Evolutionary conservation across 2,113 vertebrate species (phyloP), one percentile per base, ranked within the genome.

Genomic region (Maccullochella peelii): DNA sequence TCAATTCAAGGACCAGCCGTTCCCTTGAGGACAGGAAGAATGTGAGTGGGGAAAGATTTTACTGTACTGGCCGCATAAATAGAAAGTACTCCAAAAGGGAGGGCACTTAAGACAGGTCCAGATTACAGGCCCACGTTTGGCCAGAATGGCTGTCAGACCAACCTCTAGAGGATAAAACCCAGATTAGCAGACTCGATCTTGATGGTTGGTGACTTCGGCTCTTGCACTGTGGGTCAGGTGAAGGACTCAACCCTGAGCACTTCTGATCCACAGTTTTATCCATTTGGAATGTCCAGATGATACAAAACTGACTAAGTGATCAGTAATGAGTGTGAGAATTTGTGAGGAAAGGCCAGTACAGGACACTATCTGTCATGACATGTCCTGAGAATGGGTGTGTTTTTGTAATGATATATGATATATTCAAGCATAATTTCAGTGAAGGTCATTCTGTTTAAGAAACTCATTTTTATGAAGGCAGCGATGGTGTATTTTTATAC

Each of bases 381-480:
- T 59, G 33, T 59, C 30, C 50, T 33, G 21, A 36, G 20, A 58
- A 75, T 42, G 9, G 40, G 74, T 70, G 63, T 54, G 21, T 40
- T 70, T 67, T 36, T 20, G 27, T 23, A 18, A 40, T 68, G 40
- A 61, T 81, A 77, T 33, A 71, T 27, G 40, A 61, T 36, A 65
- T 42, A 71, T 59, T 87, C 58, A 61, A 42, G 65, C 50, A 25
- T 82, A 11, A 71, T 81, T 82, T 85, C 66, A 25, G 25, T 9
- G 55, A 65, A 63, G 86, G 82, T 74, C 82, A 66, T 30, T 65
- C 16, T 70, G 20, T 73, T 67, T 21, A 54, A 66, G 67, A 50
- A 82, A 86, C 66, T 50, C 5, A 27, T 72, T 76, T 86, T 71
- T 68, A 78, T 62, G 33, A 42, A 59, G 25, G 52, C 73, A 61